Conservation (phyloP, 2,113 vertebrate genomes). For the Meles meles region DNA sequence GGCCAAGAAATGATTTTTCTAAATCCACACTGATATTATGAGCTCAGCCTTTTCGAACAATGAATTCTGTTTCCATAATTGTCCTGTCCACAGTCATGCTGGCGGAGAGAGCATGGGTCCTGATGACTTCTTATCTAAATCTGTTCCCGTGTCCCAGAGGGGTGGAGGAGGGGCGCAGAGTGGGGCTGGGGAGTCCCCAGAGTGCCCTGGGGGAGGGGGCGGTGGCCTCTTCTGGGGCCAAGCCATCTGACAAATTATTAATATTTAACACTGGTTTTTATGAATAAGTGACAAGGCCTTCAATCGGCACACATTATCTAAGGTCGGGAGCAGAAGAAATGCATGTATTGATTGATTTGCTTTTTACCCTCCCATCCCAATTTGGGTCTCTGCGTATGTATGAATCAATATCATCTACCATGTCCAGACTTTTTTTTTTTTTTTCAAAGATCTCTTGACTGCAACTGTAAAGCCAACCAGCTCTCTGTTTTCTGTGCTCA, state of each 20-base stretch:
- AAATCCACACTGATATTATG: constrained; percentile 35
- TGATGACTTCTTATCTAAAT: neutral
- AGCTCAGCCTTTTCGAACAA: constrained; percentile 21
- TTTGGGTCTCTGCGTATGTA: neutral
- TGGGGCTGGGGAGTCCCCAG: neutral
- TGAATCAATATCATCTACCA: neutral
- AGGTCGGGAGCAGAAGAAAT: constrained; percentile 36
- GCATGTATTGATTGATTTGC: constrained; percentile 16
- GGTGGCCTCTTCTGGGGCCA: neutral
- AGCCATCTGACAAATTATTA: constrained; percentile 33
- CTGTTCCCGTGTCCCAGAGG: fast-evolving
- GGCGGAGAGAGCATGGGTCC: neutral
- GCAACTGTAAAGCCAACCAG: neutral
- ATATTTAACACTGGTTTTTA: constrained; percentile 60
- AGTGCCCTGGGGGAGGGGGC: neutral
- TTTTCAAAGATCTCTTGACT: neutral
- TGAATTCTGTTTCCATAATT: constrained; percentile 21
- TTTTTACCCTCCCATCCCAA: neutral
- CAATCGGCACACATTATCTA: neutral
- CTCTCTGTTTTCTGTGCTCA: neutral
- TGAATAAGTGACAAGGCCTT: constrained; percentile 21
- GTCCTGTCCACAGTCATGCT: neutral
- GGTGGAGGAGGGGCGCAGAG: fast-evolving
- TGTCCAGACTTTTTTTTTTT: neutral
- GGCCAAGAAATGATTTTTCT: neutral